phyloP scores from a whole-genome alignment of 2,797 vertebrate genomes.

The Graptemys geographica region DNA sequence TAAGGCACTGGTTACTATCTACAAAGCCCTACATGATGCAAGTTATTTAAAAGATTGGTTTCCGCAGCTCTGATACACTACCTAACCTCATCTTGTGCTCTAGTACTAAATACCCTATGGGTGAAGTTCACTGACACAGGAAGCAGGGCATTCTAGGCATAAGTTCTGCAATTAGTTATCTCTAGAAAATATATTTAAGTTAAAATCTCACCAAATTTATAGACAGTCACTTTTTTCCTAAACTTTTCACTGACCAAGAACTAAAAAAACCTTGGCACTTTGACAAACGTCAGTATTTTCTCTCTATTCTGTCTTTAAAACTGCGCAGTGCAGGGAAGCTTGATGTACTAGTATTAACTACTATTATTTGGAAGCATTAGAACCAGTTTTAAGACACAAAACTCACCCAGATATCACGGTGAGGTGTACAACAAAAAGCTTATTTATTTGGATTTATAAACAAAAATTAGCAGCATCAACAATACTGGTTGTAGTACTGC shows the following conservation, averaged over 20 bases:
- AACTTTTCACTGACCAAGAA: background rate
- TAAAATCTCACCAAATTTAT: background rate
- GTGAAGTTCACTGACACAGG: background rate
- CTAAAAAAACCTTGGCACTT: background rate
- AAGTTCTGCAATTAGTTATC: background rate
- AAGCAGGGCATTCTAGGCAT: background rate
- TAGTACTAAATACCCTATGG: background rate
- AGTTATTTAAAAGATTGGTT: background rate
- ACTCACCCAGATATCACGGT: background rate
- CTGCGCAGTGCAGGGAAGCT: background rate
- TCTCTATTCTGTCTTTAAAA: background rate
- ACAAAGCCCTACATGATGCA: background rate
- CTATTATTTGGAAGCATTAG: background rate
- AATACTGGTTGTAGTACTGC: background rate
- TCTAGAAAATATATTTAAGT: background rate
- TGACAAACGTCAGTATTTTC: conserved; percentile 19
- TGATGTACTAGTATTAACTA: background rate
- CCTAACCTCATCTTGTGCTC: background rate
- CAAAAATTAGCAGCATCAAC: background rate
- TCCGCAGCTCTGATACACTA: background rate
- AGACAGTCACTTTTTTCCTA: background rate
- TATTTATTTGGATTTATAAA: background rate
- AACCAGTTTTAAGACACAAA: background rate
- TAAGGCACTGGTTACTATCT: background rate
- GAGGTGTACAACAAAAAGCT: background rate